Evolutionary conservation across 2,888 invertebrate genomes (phyloP).

Genomic region (Xanthorhoe spadicearia): DNA sequence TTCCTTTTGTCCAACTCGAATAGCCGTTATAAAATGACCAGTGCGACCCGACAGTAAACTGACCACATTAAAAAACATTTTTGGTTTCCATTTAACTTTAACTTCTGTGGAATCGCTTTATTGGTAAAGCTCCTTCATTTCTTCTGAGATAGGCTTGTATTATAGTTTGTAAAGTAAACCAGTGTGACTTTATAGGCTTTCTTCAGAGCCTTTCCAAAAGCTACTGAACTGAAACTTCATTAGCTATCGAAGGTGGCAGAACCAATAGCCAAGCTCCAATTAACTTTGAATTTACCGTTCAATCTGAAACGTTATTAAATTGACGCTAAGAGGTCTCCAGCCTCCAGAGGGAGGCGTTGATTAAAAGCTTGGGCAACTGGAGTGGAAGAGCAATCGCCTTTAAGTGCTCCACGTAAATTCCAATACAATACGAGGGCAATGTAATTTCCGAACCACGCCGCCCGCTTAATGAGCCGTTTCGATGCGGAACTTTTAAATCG

Average conservation of each 20-base stretch:
- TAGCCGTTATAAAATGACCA: slow-evolving; percentile 26
- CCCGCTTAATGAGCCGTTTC: slow-evolving; percentile 66
- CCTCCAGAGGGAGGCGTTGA: slow-evolving; percentile 58
- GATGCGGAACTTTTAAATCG: slow-evolving; percentile 58
- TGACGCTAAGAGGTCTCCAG: slow-evolving; percentile 61
- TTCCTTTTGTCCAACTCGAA: slow-evolving; percentile 42
- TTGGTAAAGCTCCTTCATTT: neutral
- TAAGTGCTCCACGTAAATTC: slow-evolving; percentile 60
- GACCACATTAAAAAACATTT: neutral
- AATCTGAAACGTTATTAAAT: slow-evolving; percentile 66
- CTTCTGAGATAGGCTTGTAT: neutral
- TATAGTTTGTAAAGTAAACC: neutral
- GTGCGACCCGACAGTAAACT: neutral
- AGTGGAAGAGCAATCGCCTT: slow-evolving; percentile 52
- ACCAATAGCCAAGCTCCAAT: slow-evolving; percentile 33
- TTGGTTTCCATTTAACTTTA: neutral
- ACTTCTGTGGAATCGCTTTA: neutral
- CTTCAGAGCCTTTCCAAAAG: slow-evolving; percentile 22
- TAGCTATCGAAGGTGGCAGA: slow-evolving; percentile 36
- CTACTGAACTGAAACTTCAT: slow-evolving; percentile 32
- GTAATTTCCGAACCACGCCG: slow-evolving; percentile 62
- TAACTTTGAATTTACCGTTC: slow-evolving; percentile 56
- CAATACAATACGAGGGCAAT: slow-evolving; percentile 63
- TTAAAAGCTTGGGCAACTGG: slow-evolving; percentile 60
- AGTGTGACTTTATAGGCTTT: neutral